Evolutionary conservation across 2,113 vertebrate genomes (phyloP), one percentile per base, ranked within the genome.

Genomic region (Sturnus vulgaris): DNA sequence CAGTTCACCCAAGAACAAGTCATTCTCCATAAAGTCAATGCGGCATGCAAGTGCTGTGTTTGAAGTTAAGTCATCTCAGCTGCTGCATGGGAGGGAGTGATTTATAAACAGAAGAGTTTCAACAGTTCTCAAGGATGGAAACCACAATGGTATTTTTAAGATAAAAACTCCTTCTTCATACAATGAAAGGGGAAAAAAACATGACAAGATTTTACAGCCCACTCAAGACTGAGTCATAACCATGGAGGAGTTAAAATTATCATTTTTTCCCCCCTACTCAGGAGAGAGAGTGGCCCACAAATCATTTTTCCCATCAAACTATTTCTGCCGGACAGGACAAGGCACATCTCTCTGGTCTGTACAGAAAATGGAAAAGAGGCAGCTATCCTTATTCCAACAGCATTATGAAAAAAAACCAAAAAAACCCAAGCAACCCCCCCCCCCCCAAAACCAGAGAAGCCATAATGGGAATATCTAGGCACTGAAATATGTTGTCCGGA

Each of bases 151-250:
- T 37, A 92, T 71, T 93, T 92, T 89, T 57, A 82, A 82, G 40
- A 76, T 85, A 92, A 37, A 78, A 79, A 79, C 69, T 87, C 39
- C 22, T 68, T 93, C 44, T 69, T 85, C 61, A 19, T 66, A n/a
- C 40, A 70, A 86, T 0, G 3, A 78, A 89, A 71, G 14, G 6
- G 19, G 4, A 7, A 39, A 53, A 84, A 85, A 77, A 14, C 13
- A 84, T 22, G 16, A 60, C 31, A 65, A 21, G 44, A 91, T 63
- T 92, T 86, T 86, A 59, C 55, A 90, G 50, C 50, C 76, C 42
- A 94, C 86, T 86, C 39, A 77, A 73, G 30, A 93, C 24, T 92
- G 88, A 94, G 59, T 92, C 96, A 95, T 92, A 86, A 21, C 12
- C 35, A 83, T 11, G 28, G 31, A 90, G 68, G 33, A 93, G 42